Conservation (phyloP, 1,140 invertebrate genomes). For the Hylyphantes graminicola region DNA sequence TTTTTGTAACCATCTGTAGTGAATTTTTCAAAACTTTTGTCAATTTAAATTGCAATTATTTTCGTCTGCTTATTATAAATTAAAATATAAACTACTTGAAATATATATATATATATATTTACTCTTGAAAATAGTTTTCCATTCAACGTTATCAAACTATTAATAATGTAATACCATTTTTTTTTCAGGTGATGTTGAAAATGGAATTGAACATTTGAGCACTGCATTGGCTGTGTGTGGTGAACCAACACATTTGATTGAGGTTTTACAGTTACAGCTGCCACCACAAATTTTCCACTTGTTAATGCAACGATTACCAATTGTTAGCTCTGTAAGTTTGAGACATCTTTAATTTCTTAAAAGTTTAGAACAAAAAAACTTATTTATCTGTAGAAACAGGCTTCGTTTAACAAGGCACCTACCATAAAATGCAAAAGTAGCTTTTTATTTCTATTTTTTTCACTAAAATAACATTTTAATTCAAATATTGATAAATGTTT, state of each 20-base stretch:
- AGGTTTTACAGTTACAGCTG: constrained; percentile 92
- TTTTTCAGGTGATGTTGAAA: constrained; percentile 79
- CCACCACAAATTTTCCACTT: constrained; percentile 91
- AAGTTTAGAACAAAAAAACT: neutral
- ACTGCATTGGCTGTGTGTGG: constrained; percentile 96
- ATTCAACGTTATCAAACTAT: no score
- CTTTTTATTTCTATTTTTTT: no score
- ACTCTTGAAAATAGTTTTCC: no score
- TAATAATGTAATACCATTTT: no score
- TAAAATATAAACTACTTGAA: no score
- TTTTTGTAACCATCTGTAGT: no score
- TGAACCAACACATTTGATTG: constrained; percentile 91
- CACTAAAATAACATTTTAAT: no score
- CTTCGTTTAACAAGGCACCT: constrained; percentile 3
- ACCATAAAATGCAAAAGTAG: neutral
- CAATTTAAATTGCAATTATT: no score
- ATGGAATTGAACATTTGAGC: constrained; percentile 91
- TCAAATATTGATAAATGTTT: no score
- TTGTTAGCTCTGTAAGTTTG: constrained; percentile 71
- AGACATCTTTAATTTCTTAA: neutral
- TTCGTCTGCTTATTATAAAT: no score
- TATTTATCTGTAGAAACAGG: neutral
- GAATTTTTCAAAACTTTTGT: no score
- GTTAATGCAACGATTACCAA: constrained; percentile 84
- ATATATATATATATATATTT: no score